Percentiles rank a stretch among this genome's conserved stretches.
These are phyloP conservation scores for Himalopsyche kuldschensis DNA, from an alignment of 2,888 invertebrate genomes.

Conservation along the genomic window DNA sequence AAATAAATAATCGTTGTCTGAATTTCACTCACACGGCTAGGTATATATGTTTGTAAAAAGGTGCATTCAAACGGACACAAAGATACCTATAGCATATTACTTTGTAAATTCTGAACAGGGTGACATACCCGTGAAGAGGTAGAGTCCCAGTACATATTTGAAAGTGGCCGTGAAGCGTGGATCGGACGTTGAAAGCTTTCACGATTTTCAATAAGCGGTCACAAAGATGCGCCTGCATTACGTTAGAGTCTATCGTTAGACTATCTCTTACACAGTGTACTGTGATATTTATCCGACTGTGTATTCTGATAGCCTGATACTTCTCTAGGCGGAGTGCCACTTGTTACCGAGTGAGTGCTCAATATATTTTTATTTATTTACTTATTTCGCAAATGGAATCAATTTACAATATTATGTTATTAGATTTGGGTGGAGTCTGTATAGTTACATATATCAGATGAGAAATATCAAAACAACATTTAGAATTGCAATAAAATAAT, in stretches of 20 bases:
- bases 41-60: not conserved
- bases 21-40: not conserved
- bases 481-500: too few species aligned
- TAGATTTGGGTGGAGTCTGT: too few species aligned
- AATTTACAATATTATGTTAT: not conserved
- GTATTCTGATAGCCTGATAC: constrained; percentile 10
- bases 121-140: not conserved
- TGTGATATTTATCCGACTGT: not conserved
- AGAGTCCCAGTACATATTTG: constrained; percentile 3
- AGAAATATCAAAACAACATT: too few species aligned
- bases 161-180: constrained; percentile 3
- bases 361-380: not conserved
- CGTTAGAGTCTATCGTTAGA: too few species aligned
- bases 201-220: constrained; percentile 27
- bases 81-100: too few species aligned
- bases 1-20: not conserved
- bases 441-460: too few species aligned
- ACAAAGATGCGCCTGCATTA: constrained; percentile 3
- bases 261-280: not conserved
- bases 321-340: constrained; percentile 2
- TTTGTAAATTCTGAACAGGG: not conserved
- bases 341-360: constrained; percentile 10
- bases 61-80: not conserved
- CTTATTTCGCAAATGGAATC: not conserved
- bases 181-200: constrained; percentile 20